These are phyloP conservation scores for Zaprionus lineosus DNA, from an alignment of 2,888 invertebrate genomes.

Conservation along the genomic window DNA sequence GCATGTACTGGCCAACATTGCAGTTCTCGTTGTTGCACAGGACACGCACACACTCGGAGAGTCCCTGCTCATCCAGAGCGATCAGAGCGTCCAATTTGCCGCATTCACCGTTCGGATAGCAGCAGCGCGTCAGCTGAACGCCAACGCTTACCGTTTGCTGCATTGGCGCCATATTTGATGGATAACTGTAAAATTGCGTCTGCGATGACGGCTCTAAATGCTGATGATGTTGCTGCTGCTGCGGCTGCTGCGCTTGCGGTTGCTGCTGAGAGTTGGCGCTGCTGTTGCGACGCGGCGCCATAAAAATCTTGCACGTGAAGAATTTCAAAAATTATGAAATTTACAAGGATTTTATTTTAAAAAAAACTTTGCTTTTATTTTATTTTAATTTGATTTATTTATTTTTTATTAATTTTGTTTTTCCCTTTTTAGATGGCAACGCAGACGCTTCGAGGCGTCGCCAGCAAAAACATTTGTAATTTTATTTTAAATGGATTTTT, in stretches of 20 bases:
- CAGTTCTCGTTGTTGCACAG: slow-evolving; percentile 98
- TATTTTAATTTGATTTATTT: slow-evolving; percentile 1
- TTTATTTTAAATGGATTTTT: not conserved
- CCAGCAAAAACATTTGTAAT: too few species aligned
- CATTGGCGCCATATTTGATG: slow-evolving; percentile 78
- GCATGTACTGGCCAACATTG: slow-evolving; percentile 95
- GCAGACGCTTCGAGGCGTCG: too few species aligned
- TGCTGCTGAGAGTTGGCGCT: slow-evolving; percentile 40
- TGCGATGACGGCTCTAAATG: slow-evolving; percentile 30
- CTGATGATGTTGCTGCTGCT: slow-evolving; percentile 29
- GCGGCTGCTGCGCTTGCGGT: slow-evolving; percentile 70
- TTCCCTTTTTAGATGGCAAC: too few species aligned
- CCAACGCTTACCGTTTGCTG: slow-evolving; percentile 58
- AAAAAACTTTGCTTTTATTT: slow-evolving; percentile 13
- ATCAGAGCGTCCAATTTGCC: slow-evolving; percentile 86
- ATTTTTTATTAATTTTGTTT: not conserved
- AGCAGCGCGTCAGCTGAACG: slow-evolving; percentile 86
- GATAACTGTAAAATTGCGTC: slow-evolving; percentile 33
- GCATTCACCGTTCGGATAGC: slow-evolving; percentile 92
- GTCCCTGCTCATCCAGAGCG: slow-evolving; percentile 88
- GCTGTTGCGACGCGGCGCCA: slow-evolving; percentile 84
- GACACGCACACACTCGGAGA: slow-evolving; percentile 92
- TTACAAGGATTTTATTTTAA: not conserved
- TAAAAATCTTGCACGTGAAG: slow-evolving; percentile 72
- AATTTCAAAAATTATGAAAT: slow-evolving; percentile 17